Base-by-base conservation (phyloP, 1,140 invertebrate species). In the Saccostrea cuccullata region DNA sequence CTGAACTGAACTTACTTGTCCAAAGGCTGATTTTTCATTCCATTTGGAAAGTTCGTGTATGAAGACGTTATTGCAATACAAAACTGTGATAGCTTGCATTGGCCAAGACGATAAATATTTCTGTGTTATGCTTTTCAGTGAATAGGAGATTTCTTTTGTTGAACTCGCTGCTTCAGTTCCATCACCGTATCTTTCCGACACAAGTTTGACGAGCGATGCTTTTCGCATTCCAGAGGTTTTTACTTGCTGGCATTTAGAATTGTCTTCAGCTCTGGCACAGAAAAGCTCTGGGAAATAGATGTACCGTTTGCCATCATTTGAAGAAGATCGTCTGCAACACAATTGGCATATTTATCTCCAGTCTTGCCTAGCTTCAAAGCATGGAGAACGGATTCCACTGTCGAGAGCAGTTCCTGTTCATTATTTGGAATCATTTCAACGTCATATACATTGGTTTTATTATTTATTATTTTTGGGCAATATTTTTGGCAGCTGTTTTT, bases 401-500 rank as follows among this genome's bases (percentile, higher is more conserved):
- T 67, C 60, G 17, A 67, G 20, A 13, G 60, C 23, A 67, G 60
- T 17, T 67, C 60, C 23, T 20, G 60, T 67, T 67, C 60, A 67
- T 67, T 17, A 67, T 67, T 67, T 67, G 60, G 60, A 67, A 67
- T 67, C 60, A 67, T 67, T 9, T 67, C 60, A 67, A 23, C 60
- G 20, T 67, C 60, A 67, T 67, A 20, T 67, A 23, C 17, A 67
- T 67, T 67, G 60, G 23, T 67, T 67, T 20, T 20, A 67, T 17
- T 67, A 23, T 67, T 20, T 67, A 20, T n/a, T n/a, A 2, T 67
- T 67, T 67, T 20, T n/a, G 60, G 15, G n/a, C 60, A 67, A 67
- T 67, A 67, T 20, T 23, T 67, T 67, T 67, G 60, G 60, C 60
- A 67, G 60, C 60, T 67, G 60, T 67, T 67, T 67, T 67, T 20